Evolutionary conservation across 2,113 vertebrate species (phyloP), one percentile per base, ranked within the genome.

Genomic region (Cyrtonyx montezumae): DNA sequence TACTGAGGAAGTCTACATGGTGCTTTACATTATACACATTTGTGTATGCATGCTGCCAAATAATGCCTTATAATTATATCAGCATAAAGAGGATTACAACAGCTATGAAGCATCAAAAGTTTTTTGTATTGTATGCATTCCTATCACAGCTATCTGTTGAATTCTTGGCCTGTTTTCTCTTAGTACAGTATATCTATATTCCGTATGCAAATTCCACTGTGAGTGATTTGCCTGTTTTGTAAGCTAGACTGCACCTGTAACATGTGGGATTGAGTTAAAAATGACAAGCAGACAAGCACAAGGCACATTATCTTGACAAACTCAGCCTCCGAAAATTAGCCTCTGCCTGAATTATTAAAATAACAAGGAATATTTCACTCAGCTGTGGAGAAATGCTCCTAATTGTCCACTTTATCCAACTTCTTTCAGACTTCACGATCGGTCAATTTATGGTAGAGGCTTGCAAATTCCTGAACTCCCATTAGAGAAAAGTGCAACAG

Each of bases 321-420:
- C 98, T 98, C 97, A 98, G 98, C 97, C 97, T 98, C 98, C 96
- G 96, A 98, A 99, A 99, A 99, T 99, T 99, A 99, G 98, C 98
- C 95, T 97, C 96, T 97, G 98, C 98, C 98, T 99, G 98, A 98
- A 99, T 99, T 99, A 99, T 99, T 99, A 98, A 99, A 99, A 99
- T 99, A 99, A 99, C 98, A 99, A 98, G 98, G 98, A 98, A 98
- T 98, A 99, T 99, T 99, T 99, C 98, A 98, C 98, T 98, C 98
- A 98, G 98, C 98, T 98, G 97, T 98, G 98, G 97, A 98, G 97
- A 98, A 98, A 98, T 98, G 97, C 97, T 98, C 97, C 98, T 99
- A 99, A 99, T 99, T 99, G 99, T 99, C 98, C 99, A 99, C 98
- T 99, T 99, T 99, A 98, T 97, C 98, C 97, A 98, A 98, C 97